Evolutionary conservation across 1,140 invertebrate species (phyloP).

Genomic region (Bombus picipes): DNA sequence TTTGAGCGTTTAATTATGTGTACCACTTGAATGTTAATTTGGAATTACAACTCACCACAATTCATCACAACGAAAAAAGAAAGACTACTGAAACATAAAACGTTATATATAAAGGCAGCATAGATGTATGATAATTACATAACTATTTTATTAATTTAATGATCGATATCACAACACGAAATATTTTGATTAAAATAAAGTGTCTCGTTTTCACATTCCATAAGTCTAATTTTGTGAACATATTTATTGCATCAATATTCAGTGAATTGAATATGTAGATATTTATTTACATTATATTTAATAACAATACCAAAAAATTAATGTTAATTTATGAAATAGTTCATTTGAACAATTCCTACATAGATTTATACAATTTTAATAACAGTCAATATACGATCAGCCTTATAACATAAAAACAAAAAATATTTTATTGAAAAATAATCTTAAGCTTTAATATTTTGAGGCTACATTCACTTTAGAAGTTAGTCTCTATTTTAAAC

Average conservation of each 20-base stretch:
- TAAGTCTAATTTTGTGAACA: conserved; percentile 38
- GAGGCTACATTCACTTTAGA: conserved; percentile 34
- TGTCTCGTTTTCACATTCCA: conserved; percentile 45
- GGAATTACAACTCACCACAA: neutral
- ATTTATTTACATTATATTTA: conserved; percentile 37
- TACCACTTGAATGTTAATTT: neutral
- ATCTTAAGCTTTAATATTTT: conserved; percentile 40
- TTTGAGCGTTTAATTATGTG: neutral
- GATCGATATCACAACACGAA: conserved; percentile 8
- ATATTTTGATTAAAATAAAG: conserved; percentile 45
- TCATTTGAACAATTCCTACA: conserved; percentile 1
- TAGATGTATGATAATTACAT: conserved; percentile 7
- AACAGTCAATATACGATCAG: conserved; percentile 48
- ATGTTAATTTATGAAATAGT: conserved; percentile 29
- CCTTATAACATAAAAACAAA: conserved; percentile 35
- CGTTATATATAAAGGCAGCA: conserved; percentile 11
- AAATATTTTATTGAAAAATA: conserved; percentile 30
- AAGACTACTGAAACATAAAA: conserved; percentile 27
- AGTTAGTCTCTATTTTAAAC: conserved; percentile 9
- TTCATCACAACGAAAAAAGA: conserved; percentile 27
- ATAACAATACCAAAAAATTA: neutral
- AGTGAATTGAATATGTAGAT: conserved; percentile 1
- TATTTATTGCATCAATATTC: conserved; percentile 45
- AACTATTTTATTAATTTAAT: conserved; percentile 33
- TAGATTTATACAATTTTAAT: conserved; percentile 21